phyloP scores from a whole-genome alignment of 2,797 vertebrate genomes.

The Diplodus sargus region DNA sequence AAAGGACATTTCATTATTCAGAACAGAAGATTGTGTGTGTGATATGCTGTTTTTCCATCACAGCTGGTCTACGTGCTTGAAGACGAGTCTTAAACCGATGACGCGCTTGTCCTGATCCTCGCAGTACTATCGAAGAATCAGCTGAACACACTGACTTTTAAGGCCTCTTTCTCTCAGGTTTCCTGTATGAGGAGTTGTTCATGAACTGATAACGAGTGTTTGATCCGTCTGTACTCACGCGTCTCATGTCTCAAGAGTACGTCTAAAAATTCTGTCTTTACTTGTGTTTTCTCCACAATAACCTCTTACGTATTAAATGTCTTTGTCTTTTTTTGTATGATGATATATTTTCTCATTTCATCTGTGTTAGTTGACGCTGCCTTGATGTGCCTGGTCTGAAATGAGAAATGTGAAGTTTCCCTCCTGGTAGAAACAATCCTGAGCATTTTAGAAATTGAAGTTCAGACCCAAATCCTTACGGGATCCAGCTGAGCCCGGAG shows the following conservation, averaged over 20 bases:
- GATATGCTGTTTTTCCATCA: neutral
- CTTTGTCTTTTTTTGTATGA: neutral
- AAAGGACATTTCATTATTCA: neutral
- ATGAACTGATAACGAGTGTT: too few relatives aligned
- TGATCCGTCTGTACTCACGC: too few relatives aligned
- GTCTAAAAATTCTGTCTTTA: neutral
- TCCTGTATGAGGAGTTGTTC: too few relatives aligned
- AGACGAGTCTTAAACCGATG: too few relatives aligned
- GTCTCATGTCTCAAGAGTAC: neutral
- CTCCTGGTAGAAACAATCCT: slow-evolving; percentile 30
- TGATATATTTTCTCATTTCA: neutral
- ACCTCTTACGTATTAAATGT: neutral
- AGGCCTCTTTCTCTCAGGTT: too few relatives aligned
- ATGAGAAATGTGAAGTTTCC: slow-evolving; percentile 27
- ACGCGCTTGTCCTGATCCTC: too few relatives aligned
- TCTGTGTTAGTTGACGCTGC: neutral
- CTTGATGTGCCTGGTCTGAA: slow-evolving; percentile 15
- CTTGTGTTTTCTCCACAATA: neutral
- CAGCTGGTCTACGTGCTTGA: too few relatives aligned
- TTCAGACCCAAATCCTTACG: slow-evolving; percentile 17
- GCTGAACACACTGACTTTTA: too few relatives aligned
- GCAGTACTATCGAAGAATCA: too few relatives aligned
- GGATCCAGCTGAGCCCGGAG: neutral
- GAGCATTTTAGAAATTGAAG: slow-evolving; percentile 24
- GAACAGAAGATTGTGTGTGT: neutral